Base-by-base conservation (phyloP, 2,113 vertebrate genomes). In the Polyodon spathula region DNA sequence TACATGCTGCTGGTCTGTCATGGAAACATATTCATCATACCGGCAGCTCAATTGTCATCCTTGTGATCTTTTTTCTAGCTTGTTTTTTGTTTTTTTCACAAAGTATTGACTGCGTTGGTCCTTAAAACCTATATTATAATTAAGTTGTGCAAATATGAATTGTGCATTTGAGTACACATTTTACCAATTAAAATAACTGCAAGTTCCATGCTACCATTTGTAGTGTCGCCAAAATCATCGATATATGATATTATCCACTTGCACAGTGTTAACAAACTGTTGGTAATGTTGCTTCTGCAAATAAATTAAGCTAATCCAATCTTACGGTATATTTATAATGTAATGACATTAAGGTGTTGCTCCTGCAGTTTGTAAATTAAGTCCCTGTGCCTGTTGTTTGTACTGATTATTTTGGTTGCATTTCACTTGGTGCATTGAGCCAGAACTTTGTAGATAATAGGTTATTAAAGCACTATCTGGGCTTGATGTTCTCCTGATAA, bases 401-500 rank as follows among this genome's bases (percentile, higher is more conserved):
- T 63, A 72, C 56, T 81, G 63, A 77, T 70, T 71, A 78, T 81
- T 83, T 66, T 75, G 76, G 66, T 61, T 63, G 61, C 70, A 64
- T 73, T 79, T 76, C 69, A 75, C 50, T 59, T 68, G 65, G 65
- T 76, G 77, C 71, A 81, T 65, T 54, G 78, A 85, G 68, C 66
- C 77, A 85, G 82, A 86, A 83, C 79, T 73, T 69, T 70, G 66
- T 68, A 79, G 76, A 81, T 85, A 83, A 87, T 83, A 74, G 71
- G 75, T 81, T 84, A 81, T 86, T 86, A 86, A 72, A 78, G 69
- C 60, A 73, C 85, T 84, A 80, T 77, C 81, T 80, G 69, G 69
- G 73, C 80, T 81, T 84, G 83, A 85, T 82, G 78, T 81, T 86
- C 82, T 70, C 80, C 64, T 79, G 78, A 87, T 84, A 84, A 81